phyloP scores from a whole-genome alignment of 1,140 invertebrate genomes.

The Streblospio benedicti region DNA sequence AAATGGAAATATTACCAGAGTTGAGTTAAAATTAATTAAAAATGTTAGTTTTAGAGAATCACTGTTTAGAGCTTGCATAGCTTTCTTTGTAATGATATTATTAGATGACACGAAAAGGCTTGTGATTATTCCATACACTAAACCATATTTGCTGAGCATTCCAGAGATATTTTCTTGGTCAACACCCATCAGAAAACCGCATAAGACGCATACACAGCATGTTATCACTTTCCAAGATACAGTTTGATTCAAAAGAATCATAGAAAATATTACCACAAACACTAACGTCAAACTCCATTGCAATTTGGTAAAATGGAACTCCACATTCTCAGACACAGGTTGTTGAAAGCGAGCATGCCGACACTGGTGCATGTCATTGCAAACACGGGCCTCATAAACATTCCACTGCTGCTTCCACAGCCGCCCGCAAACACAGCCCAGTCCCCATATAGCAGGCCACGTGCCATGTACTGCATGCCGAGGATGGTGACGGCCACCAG shows the following conservation, averaged over 20 bases:
- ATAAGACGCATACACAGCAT: slow-evolving; percentile 35
- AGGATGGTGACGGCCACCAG: slow-evolving; percentile 18
- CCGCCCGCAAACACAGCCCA: no score
- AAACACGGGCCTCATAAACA: slow-evolving; percentile 26
- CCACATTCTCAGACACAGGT: slow-evolving; percentile 43
- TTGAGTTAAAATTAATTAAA: slow-evolving; percentile 35
- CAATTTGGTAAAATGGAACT: no score
- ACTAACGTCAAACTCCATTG: slow-evolving; percentile 41
- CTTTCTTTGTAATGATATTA: slow-evolving; percentile 37
- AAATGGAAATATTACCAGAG: slow-evolving; percentile 35
- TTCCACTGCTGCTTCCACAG: no score
- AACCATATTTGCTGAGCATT: slow-evolving; percentile 33
- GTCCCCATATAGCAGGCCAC: no score
- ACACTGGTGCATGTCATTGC: slow-evolving; percentile 35
- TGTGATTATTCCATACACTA: slow-evolving; percentile 38
- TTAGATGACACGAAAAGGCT: slow-evolving; percentile 39
- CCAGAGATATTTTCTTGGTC: slow-evolving; percentile 39
- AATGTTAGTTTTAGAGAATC: slow-evolving; percentile 36
- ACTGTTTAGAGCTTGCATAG: slow-evolving; percentile 25
- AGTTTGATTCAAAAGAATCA: slow-evolving; percentile 27
- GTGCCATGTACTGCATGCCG: no score
- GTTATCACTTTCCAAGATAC: slow-evolving; percentile 25
- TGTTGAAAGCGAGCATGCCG: slow-evolving; percentile 38
- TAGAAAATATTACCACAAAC: slow-evolving; percentile 40
- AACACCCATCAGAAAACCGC: slow-evolving; percentile 40